A percentile compares a stretch with the other conserved stretches of the same genome.
These are phyloP conservation scores for Eumeta japonica DNA, from an alignment of 1,140 invertebrate genomes.

Conservation along the genomic window DNA sequence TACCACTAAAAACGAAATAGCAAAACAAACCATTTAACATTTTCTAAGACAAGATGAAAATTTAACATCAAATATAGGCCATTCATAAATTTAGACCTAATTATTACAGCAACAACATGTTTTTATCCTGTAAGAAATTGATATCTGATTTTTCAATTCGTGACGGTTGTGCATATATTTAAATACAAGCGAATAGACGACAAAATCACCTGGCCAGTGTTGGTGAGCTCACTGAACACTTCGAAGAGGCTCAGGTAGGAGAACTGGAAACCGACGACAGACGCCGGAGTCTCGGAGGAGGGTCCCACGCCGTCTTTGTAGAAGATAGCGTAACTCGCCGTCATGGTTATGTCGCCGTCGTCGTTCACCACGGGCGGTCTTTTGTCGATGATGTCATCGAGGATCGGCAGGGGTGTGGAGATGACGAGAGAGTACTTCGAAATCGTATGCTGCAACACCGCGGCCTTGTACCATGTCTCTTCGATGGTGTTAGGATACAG, in stretches of 20 bases:
- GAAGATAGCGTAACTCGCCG: slow-evolving; percentile 82
- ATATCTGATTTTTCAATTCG: no score
- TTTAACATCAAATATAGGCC: no score
- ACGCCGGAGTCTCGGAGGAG: slow-evolving; percentile 79
- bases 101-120: no score
- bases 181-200: no score
- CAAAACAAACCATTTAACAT: no score
- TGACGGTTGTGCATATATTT: no score
- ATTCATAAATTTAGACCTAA: no score
- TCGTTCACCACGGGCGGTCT: slow-evolving; percentile 26
- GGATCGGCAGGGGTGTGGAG: slow-evolving; percentile 71
- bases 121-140: no score
- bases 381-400: slow-evolving; percentile 40
- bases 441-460: slow-evolving; percentile 80
- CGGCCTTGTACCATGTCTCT: slow-evolving; percentile 89
- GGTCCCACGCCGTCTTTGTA: slow-evolving; percentile 72
- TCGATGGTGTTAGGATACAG: slow-evolving; percentile 78
- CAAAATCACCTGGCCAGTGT: no score
- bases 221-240: slow-evolving; percentile 71
- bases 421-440: slow-evolving; percentile 76
- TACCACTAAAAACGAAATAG: no score
- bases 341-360: slow-evolving; percentile 65
- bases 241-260: slow-evolving; percentile 66
- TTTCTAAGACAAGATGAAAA: no score
- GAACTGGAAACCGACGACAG: slow-evolving; percentile 85